Conservation (phyloP, 2,888 invertebrate genomes). For the Lamellibrachia satsuma region DNA sequence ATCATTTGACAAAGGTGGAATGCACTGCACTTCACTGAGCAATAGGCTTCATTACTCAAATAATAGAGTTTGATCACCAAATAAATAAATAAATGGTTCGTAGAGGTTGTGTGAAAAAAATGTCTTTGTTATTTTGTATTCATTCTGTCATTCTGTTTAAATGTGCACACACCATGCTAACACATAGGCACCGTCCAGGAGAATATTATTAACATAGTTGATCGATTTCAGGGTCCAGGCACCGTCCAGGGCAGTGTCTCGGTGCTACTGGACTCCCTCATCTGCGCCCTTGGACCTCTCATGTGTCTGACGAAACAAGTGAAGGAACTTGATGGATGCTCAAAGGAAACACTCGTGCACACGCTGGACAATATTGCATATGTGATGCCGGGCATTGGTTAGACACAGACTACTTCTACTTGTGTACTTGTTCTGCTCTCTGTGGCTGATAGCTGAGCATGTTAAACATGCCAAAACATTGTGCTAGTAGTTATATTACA, state of each 20-base stretch:
- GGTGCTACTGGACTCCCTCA: constrained; percentile 87
- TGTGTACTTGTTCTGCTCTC: not conserved
- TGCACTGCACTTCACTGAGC: no score
- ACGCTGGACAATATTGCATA: constrained; percentile 94
- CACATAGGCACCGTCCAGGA: constrained; percentile 83
- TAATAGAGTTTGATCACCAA: no score
- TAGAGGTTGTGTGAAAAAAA: no score
- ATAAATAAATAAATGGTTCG: not conserved
- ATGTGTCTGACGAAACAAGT: constrained; percentile 85
- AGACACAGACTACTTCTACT: not conserved
- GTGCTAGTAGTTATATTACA: not conserved
- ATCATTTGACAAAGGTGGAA: no score
- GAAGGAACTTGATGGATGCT: constrained; percentile 78
- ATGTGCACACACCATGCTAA: no score
- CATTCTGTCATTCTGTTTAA: not conserved
- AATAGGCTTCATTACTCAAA: no score
- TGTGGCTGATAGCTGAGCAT: not conserved
- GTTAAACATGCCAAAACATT: not conserved
- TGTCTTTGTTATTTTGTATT: not conserved
- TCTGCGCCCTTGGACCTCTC: constrained; percentile 90
- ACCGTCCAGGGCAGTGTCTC: constrained; percentile 94
- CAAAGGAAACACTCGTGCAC: constrained; percentile 68
- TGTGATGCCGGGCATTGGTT: constrained; percentile 80
- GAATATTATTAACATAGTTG: no score
- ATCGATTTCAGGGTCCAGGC: constrained; percentile 79